Percentiles rank a stretch among this genome's conserved stretches.
These are phyloP conservation scores for Equus quagga DNA, from an alignment of 2,113 vertebrate species.

Conservation along the genomic window DNA sequence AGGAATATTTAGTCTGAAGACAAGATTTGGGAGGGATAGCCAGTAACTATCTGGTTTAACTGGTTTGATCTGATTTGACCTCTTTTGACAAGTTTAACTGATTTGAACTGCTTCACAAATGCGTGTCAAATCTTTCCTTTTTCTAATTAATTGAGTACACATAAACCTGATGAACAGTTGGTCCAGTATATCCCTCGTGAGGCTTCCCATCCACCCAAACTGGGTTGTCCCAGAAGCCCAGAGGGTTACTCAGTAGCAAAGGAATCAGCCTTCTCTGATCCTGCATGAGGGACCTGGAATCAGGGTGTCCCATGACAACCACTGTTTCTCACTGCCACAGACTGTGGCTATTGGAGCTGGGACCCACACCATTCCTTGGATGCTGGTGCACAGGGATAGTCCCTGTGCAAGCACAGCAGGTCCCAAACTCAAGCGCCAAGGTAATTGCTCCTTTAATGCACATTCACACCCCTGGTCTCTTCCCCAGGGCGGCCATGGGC, in stretches of 20 bases:
- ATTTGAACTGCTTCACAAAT: neutral
- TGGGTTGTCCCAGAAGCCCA: neutral
- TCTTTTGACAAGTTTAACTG: neutral
- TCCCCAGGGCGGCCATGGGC: neutral
- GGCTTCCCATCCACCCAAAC: neutral
- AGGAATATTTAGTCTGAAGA: neutral
- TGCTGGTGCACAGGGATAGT: neutral
- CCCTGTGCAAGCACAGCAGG: too few species aligned
- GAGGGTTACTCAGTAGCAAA: neutral
- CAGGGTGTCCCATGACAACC: neutral
- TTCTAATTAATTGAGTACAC: neutral
- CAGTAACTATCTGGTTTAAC: neutral
- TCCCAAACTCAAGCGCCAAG: neutral
- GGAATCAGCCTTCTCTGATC: neutral
- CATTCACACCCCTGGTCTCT: neutral
- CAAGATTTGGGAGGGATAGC: neutral
- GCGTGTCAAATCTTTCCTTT: neutral
- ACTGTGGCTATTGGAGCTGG: neutral
- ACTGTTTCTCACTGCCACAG: neutral
- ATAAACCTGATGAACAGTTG: neutral
- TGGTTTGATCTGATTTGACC: neutral
- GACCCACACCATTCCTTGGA: too few species aligned
- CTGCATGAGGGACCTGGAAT: neutral
- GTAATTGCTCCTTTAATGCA: neutral
- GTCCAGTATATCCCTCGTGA: neutral